A percentile compares a stretch with the other conserved stretches of the same genome.
Evolutionary conservation across 2,797 vertebrate genomes (phyloP).

Genomic region (Vultur gryphus): DNA sequence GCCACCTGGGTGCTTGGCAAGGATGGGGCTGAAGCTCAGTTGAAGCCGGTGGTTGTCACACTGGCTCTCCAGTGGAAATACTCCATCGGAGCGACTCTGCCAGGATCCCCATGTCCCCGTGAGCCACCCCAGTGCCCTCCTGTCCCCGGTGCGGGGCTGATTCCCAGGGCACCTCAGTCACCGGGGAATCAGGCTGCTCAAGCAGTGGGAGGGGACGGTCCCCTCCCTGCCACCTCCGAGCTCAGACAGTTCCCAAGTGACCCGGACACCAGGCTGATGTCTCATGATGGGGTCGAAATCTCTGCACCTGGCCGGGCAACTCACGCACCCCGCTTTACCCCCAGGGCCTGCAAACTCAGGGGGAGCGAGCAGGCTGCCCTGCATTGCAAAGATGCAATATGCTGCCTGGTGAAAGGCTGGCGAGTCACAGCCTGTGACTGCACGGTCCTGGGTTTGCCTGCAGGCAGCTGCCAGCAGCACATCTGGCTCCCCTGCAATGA

Average conservation of each 20-base stretch:
- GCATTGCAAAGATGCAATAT: fast-evolving
- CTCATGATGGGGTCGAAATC: not conserved
- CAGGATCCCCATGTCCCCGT: not conserved
- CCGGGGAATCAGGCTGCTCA: not conserved
- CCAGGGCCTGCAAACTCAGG: fast-evolving
- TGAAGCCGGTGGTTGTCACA: not conserved
- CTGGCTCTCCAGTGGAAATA: not conserved
- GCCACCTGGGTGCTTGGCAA: not conserved
- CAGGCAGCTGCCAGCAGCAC: not conserved
- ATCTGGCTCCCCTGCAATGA: not conserved
- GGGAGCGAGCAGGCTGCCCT: not conserved
- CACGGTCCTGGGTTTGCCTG: fast-evolving
- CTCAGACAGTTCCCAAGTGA: not conserved
- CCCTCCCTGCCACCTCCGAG: not conserved
- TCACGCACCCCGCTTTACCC: not conserved
- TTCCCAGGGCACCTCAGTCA: not conserved
- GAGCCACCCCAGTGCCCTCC: not conserved
- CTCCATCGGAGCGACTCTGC: not conserved
- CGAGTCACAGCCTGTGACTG: not conserved
- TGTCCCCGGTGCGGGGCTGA: fast-evolving
- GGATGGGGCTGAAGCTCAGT: not conserved
- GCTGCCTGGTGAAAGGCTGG: not conserved
- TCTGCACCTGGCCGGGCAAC: not conserved
- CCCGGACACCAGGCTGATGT: not conserved
- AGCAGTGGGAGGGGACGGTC: not conserved